Evolutionary conservation across 2,113 vertebrate species (phyloP).

Genomic region (Cottus gobio): DNA sequence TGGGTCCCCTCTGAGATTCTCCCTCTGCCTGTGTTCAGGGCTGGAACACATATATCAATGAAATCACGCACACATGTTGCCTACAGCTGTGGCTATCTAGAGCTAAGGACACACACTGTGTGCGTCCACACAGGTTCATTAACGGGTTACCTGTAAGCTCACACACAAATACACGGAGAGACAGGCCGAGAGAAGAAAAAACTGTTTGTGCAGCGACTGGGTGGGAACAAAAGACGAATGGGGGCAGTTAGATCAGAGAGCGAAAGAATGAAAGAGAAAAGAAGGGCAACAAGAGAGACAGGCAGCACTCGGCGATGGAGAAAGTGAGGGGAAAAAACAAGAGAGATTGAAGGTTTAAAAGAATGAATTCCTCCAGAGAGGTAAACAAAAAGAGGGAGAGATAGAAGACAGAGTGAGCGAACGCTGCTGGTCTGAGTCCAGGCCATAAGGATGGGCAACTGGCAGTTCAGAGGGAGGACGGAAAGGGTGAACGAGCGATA

Average conservation of each 20-base stretch:
- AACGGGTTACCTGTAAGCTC: conserved; percentile 54
- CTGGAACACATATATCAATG: conserved; percentile 40
- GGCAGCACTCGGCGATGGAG: conserved; percentile 30
- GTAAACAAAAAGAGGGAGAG: conserved; percentile 32
- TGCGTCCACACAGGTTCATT: conserved; percentile 44
- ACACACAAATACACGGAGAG: conserved; percentile 21
- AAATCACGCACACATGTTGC: conserved; percentile 17
- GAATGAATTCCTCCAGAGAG: conserved; percentile 37
- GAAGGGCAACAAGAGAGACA: conserved; percentile 24
- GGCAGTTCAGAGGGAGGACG: conserved; percentile 51
- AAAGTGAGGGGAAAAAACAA: conserved; percentile 10
- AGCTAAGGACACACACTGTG: conserved; percentile 19
- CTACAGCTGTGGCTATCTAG: conserved; percentile 29
- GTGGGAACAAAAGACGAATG: conserved; percentile 65
- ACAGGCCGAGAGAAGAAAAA: conserved; percentile 11
- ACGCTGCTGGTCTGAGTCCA: conserved; percentile 58
- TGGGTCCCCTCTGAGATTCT: conserved; percentile 47
- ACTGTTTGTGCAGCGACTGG: conserved; percentile 41
- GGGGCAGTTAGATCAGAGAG: conserved; percentile 70
- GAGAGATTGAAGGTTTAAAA: conserved; percentile 35
- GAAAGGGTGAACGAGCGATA: conserved; percentile 26
- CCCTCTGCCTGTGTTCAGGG: conserved; percentile 30
- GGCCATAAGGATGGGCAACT: conserved; percentile 53
- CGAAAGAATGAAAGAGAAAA: conserved; percentile 51
- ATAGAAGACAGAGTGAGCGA: conserved; percentile 41